These are phyloP conservation scores for Polylopha cassiicola DNA, from an alignment of 2,888 invertebrate species.

Conservation along the genomic window DNA sequence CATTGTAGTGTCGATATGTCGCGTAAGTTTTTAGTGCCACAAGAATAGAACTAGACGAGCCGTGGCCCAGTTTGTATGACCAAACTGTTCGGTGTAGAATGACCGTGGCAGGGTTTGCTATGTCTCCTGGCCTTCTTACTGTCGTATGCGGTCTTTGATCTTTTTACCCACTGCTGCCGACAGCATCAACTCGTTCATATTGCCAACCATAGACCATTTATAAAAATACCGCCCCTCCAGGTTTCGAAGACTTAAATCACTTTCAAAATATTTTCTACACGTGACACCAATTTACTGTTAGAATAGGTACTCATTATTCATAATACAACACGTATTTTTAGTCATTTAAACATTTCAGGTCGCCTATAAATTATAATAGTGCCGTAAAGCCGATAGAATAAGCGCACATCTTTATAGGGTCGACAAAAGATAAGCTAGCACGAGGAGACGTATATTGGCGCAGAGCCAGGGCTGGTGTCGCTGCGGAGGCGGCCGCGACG, in stretches of 20 bases:
- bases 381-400: too few species aligned
- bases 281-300: too few species aligned
- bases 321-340: too few species aligned
- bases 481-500: slow-evolving; percentile 62
- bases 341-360: slow-evolving; percentile 8
- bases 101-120: slow-evolving; percentile 46
- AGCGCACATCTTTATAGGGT: slow-evolving; percentile 34
- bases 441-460: slow-evolving; percentile 65
- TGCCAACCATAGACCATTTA: slow-evolving; percentile 29
- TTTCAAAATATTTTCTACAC: too few species aligned
- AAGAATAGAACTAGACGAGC: slow-evolving; percentile 59
- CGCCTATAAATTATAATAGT: too few species aligned
- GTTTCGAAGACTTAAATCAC: too few species aligned
- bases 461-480: slow-evolving; percentile 64
- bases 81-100: slow-evolving; percentile 43
- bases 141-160: slow-evolving; percentile 51
- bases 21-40: slow-evolving; percentile 49
- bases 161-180: slow-evolving; percentile 36
- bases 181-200: slow-evolving; percentile 38
- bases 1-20: slow-evolving; percentile 60
- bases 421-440: slow-evolving; percentile 57
- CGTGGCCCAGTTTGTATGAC: slow-evolving; percentile 57
- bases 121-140: slow-evolving; percentile 46
- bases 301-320: too few species aligned
- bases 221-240: too few species aligned